Percentiles rank a stretch among this genome's conserved stretches.
Conservation (phyloP, 2,888 invertebrate species). For the Nephrotoma flavescens region DNA sequence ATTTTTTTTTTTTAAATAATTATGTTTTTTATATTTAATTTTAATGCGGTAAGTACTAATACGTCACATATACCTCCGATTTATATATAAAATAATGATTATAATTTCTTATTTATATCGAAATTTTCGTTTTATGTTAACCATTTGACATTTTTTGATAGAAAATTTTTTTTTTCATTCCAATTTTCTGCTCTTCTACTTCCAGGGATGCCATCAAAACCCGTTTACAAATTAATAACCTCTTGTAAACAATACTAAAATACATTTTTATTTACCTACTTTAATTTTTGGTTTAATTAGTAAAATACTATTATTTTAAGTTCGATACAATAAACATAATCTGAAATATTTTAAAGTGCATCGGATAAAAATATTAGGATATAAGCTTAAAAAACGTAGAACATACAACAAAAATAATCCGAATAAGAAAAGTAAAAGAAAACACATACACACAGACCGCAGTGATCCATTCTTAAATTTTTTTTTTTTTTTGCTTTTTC, state of each 20-base stretch:
- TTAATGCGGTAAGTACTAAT: background rate
- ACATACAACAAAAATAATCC: background rate
- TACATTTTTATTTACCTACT: background rate
- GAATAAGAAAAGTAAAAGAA: background rate
- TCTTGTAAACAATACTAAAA: constrained; percentile 4
- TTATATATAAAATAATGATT: background rate
- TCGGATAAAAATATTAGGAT: background rate
- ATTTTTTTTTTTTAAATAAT: background rate
- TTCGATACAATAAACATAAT: background rate
- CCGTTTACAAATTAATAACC: constrained; percentile 5
- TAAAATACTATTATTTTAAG: background rate
- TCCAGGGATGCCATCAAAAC: constrained; percentile 6
- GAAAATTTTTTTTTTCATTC: background rate
- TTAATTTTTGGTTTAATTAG: background rate
- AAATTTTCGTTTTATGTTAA: background rate
- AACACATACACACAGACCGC: background rate
- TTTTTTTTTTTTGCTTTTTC: background rate
- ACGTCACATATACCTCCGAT: background rate
- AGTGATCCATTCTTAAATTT: background rate
- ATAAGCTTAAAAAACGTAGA: constrained; percentile 1
- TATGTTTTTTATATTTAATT: constrained; percentile 3
- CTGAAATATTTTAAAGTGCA: background rate
- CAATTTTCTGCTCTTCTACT: background rate
- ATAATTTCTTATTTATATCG: background rate
- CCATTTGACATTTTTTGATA: constrained; percentile 3